Evolutionary conservation across 2,797 vertebrate species (phyloP).

Genomic region (Semotilus atromaculatus): DNA sequence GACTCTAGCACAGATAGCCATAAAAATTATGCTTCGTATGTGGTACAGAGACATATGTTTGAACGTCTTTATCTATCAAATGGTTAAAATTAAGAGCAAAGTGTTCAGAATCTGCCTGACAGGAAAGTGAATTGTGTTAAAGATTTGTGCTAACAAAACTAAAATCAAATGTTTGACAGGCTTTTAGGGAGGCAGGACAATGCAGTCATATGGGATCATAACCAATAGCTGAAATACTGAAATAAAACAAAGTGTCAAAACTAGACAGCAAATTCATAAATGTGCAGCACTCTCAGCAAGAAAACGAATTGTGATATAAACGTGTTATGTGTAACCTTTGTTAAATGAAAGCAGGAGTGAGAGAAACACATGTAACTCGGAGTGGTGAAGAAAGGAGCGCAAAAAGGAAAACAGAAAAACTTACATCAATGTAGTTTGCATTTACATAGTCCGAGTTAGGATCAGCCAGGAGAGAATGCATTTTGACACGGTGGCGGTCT

Average conservation of each 20-base stretch:
- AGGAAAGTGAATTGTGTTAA: background rate
- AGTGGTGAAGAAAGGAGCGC: background rate
- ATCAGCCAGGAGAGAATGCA: slow-evolving; percentile 91
- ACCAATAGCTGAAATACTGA: background rate
- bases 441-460: slow-evolving; percentile 93
- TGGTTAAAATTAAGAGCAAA: background rate
- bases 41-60: background rate
- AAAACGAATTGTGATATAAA: background rate
- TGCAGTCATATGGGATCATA: background rate
- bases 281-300: background rate
- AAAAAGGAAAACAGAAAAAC: slow-evolving; percentile 62
- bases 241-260: background rate
- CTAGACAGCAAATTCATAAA: background rate
- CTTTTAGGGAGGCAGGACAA: background rate
- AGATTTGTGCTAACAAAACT: background rate
- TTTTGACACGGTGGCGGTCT: slow-evolving; percentile 91
- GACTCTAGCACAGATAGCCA: background rate
- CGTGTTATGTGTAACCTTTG: background rate
- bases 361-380: background rate
- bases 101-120: background rate
- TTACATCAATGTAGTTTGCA: slow-evolving; percentile 96
- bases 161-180: background rate
- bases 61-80: slow-evolving; percentile 4
- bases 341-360: background rate
- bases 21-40: background rate